Evolutionary conservation across 2,888 invertebrate species (phyloP), one percentile per base, ranked within the genome.

Genomic region (Idaea biselata): DNA sequence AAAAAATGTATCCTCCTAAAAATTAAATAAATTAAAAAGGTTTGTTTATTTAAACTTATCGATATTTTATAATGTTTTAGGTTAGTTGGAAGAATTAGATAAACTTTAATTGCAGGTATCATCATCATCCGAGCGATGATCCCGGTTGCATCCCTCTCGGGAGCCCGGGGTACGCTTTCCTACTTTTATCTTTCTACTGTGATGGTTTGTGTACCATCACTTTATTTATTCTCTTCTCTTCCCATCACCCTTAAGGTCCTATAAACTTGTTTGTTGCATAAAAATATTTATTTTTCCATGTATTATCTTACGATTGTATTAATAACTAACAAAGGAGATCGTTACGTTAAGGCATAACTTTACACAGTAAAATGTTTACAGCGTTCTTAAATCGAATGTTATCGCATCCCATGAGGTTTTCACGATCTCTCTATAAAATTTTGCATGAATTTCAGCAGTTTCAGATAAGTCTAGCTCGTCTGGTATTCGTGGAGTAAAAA

Each of bases 371-470:
- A 69, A 66, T 68, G 69, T 71, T 71, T 71, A 85, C 77, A 80
- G 63, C 72, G 68, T 70, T 73, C 74, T 74, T 78, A 82, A 83
- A 83, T 81, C 78, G 79, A 79, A 79, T 77, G 83, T 82, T 84
- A 82, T 84, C 81, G 66, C 64, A 18, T 76, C 79, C 73, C 77
- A 66, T 59, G 76, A 77, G 73, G 61, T 67, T 66, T 67, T 72
- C 67, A 70, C 70, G 70, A 70, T 64, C 70, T 65, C 68, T 68
- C 66, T 68, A 71, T 73, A 73, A 73, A 70, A 70, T 72, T 72
- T 71, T 72, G 72, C 73, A 72, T 78, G 76, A 76, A 69, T 77
- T 75, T 72, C 65, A 66, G 67, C 67, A 72, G 69, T 71, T 73
- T 68, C 55, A 73, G 71, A 75, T 76, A 75, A 74, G 73, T 67